Percentiles rank a stretch among this genome's conserved stretches.
Evolutionary conservation across 2,888 invertebrate genomes (phyloP).

Genomic region (Chydorus sphaericus): DNA sequence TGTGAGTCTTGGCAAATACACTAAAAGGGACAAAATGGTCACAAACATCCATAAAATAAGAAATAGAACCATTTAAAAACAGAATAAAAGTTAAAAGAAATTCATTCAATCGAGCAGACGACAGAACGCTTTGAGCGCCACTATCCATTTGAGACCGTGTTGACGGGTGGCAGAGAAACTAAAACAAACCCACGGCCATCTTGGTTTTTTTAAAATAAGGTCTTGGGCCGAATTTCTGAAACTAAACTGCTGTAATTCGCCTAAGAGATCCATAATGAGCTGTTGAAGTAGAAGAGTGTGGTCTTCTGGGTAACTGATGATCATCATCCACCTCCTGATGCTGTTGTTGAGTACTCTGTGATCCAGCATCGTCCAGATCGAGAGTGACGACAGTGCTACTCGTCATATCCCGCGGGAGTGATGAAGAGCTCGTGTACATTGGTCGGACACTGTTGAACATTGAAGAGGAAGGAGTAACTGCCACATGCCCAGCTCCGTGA

Average conservation of each 20-base stretch:
- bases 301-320: too few relatives aligned
- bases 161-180: too few relatives aligned
- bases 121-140: too few relatives aligned
- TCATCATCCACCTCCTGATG: neutral
- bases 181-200: too few relatives aligned
- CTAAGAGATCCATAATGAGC: slow-evolving; percentile 1
- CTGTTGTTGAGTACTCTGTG: neutral
- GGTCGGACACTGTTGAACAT: neutral
- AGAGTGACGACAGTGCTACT: neutral
- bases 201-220: neutral
- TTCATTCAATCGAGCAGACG: too few relatives aligned
- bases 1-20: too few relatives aligned
- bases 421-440: neutral
- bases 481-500: slow-evolving; percentile 5
- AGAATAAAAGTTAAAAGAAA: too few relatives aligned
- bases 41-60: too few relatives aligned
- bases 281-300: neutral
- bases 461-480: neutral
- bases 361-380: neutral
- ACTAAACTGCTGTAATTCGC: slow-evolving; percentile 4
- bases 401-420: neutral
- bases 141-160: too few relatives aligned
- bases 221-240: neutral
- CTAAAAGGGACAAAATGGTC: too few relatives aligned
- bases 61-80: too few relatives aligned